Evolutionary conservation across 2,888 invertebrate species (phyloP), one percentile per base, ranked within the genome.

Genomic region (Ferdinandea cuprea): DNA sequence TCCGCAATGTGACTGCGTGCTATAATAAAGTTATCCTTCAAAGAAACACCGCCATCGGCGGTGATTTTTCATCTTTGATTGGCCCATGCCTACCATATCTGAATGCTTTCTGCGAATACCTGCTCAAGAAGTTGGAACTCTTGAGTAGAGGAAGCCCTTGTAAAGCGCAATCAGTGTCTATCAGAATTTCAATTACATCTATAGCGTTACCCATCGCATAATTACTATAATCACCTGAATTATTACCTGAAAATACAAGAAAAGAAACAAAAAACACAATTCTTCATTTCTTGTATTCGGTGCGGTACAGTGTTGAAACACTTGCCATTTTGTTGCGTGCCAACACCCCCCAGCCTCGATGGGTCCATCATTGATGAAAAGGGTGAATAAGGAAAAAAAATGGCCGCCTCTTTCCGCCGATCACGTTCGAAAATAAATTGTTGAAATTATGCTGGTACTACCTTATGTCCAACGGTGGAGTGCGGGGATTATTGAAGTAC

Each of bases 221-320:
- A 90, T 90, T 90, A 90, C 90, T 91, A 90, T 90, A 90, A 90
- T 90, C 90, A 90, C 90, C 89, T 91, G 90, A 91, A 90, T 91
- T 90, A 90, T 90, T 90, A 90, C 90, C 90, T 89, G 86, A 85
- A 85, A 85, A 85, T 76, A 83, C 68, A 83, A 74, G 69, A 73
- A 81, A 80, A 68, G 65, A 77, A 81, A 68, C 73, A 73, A 54
- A 72, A 76, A 59, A 58, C 61, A 78, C 61, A 78, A 78, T 69
- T 44, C 72, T 71, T 74, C 74, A 79, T 58, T 79, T 84, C 79
- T 74, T 84, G 58, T 69, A 79, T 79, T 84, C 84, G 79, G 69
- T 69, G 65, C 79, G 73, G 84, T 66, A 65, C 79, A 74, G 79
- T 84, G 79, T 79, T 79, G 84, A 83, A 83, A 83, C 83, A 83